Percentiles rank a stretch among this genome's conserved stretches.
Conservation (phyloP, 2,888 invertebrate genomes). For the Celastrina argiolus region DNA sequence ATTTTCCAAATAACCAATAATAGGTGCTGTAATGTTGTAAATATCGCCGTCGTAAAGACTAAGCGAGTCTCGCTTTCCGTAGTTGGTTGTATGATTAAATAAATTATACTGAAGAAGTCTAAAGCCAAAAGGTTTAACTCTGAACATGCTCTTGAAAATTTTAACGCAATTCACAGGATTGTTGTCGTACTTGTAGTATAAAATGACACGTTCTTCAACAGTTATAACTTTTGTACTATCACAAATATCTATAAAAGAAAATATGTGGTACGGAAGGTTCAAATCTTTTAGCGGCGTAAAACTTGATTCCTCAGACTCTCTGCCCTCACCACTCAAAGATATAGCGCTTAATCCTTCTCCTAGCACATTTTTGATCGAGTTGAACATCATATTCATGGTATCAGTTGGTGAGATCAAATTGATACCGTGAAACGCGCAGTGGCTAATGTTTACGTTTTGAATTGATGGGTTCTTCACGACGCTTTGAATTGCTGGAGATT, state of each 20-base stretch:
- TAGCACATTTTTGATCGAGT: constrained; percentile 86
- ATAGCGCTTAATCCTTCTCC: constrained; percentile 95
- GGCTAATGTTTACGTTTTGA: constrained; percentile 88
- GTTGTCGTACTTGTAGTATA: constrained; percentile 98
- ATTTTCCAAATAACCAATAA: constrained; percentile 85
- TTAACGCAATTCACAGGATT: constrained; percentile 98
- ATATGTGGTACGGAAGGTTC: constrained; percentile 92
- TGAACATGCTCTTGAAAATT: constrained; percentile 91
- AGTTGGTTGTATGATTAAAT: constrained; percentile 90
- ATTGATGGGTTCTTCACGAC: constrained; percentile 91
- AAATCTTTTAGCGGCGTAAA: constrained; percentile 90
- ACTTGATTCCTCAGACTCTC: constrained; percentile 91
- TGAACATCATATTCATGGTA: constrained; percentile 85
- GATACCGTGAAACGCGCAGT: constrained; percentile 94
- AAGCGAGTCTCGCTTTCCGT: constrained; percentile 90
- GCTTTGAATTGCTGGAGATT: constrained; percentile 93
- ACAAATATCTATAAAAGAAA: constrained; percentile 97
- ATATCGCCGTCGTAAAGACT: constrained; percentile 95
- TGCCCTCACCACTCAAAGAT: constrained; percentile 94
- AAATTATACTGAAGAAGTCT: constrained; percentile 93
- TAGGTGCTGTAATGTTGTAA: constrained; percentile 87
- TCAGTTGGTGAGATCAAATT: constrained; percentile 93
- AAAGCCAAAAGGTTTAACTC: constrained; percentile 93
- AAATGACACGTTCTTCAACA: constrained; percentile 91
- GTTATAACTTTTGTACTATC: constrained; percentile 94